Percentiles rank a stretch among this genome's conserved stretches.
Evolutionary conservation across 2,113 vertebrate species (phyloP).

Genomic region (Muntiacus reevesi): DNA sequence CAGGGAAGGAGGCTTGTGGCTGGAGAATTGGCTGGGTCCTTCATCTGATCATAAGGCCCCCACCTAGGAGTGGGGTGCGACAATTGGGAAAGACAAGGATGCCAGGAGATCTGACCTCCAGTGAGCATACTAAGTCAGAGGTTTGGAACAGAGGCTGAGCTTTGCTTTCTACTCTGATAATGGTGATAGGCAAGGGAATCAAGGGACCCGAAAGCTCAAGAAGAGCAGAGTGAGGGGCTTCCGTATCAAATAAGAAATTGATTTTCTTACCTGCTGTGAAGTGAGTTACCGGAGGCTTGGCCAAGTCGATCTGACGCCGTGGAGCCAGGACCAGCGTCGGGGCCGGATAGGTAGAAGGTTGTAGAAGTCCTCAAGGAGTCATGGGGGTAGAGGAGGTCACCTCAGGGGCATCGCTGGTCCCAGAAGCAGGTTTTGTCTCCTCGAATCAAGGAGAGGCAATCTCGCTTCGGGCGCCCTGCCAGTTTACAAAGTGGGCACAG

Average conservation of each 20-base stretch:
- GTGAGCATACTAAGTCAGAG: neutral
- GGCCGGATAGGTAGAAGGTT: neutral
- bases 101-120: neutral
- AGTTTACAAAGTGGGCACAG: neutral
- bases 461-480: neutral
- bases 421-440: neutral
- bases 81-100: neutral
- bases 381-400: neutral
- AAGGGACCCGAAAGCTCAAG: neutral
- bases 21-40: neutral
- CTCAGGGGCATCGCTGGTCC: neutral
- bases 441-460: fast-evolving
- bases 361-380: neutral
- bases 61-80: neutral
- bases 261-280: neutral
- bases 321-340: neutral
- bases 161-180: fast-evolving
- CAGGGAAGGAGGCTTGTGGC: neutral
- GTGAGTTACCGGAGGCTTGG: neutral
- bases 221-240: neutral
- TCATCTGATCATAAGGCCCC: neutral
- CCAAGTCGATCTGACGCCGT: neutral
- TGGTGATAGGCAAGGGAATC: neutral
- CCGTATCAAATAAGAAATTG: neutral
- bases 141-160: neutral